Evolutionary conservation across 2,113 vertebrate genomes (phyloP), one percentile per base, ranked within the genome.

Genomic region (Neoarius graeffei): DNA sequence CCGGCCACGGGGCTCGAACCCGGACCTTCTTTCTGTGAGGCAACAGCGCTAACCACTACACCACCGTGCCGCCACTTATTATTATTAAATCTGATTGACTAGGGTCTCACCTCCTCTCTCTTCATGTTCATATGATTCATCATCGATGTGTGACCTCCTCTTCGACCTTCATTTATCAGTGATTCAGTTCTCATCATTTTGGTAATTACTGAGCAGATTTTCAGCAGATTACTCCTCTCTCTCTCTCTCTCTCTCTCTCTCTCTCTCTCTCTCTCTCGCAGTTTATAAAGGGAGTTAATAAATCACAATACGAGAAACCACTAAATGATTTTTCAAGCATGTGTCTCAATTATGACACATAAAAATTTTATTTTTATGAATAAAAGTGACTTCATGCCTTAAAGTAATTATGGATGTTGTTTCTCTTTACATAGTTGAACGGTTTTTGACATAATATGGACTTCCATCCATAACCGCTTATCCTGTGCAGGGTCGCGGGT

Each of bases 211-310:
- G 27, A 71, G 17, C 27, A 71, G 27, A 71, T 71, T 71, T 66
- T 67, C 27, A 35, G 30, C 30, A 42, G 30, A 71, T 71, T 42
- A 42, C 35, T 50, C 19, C 35, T 74, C 69, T 42, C 69, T 73
- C 69, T 71, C 69, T 73, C 69, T 71, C 35, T 74, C 69, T 42
- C 69, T 73, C 69, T 71, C 69, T 73, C 69, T 71, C 35, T 74
- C 69, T 42, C 69, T 73, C 69, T 71, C 69, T 48, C 17, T 4
- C 17, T 20, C 71, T 30, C 6, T 5, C 7, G 7, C 11, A 67
- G 9, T 30, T 69, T 2, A 27, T 69, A 30, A 30, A 69, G 27
- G 30, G n/a, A 69, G 67, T 30, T 69, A 69, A 69, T 30, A 35
- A 35, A 69, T 69, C 27, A 30, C 30, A 42, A 42, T 48, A 48